Evolutionary conservation across 2,888 invertebrate genomes (phyloP).

Genomic region (Tenthredo distinguenda): DNA sequence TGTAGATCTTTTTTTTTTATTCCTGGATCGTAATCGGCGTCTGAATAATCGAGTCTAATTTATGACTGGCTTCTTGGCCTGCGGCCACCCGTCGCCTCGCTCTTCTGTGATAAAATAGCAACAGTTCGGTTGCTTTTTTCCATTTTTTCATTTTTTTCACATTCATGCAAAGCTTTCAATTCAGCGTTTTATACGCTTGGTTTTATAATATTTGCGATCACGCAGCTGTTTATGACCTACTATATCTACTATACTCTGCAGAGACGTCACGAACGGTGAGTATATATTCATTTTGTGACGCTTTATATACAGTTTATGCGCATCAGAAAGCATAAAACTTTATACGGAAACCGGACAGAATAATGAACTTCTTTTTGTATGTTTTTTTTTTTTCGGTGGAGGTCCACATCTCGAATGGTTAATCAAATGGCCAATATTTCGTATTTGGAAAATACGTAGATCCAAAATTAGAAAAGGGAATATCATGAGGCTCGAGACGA

Average conservation of each 20-base stretch:
- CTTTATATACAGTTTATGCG: background rate
- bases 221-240: background rate
- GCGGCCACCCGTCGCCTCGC: background rate
- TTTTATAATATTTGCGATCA: background rate
- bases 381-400: background rate
- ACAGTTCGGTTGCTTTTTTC: background rate
- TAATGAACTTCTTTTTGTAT: background rate
- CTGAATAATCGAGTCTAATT: background rate
- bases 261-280: constrained; percentile 17
- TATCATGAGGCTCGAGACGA: too few relatives aligned
- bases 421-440: too few relatives aligned
- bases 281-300: background rate
- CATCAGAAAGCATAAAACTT: background rate
- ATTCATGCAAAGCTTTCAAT: background rate
- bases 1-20: background rate
- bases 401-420: background rate
- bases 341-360: background rate
- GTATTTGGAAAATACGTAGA: too few relatives aligned
- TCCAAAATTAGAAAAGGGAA: too few relatives aligned
- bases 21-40: background rate
- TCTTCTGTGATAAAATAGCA: background rate
- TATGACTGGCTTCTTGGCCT: background rate
- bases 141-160: background rate
- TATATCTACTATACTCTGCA: background rate
- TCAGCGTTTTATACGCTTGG: background rate